These are phyloP conservation scores for Isoperla grammatica DNA, from an alignment of 2,888 invertebrate genomes.

Conservation along the genomic window DNA sequence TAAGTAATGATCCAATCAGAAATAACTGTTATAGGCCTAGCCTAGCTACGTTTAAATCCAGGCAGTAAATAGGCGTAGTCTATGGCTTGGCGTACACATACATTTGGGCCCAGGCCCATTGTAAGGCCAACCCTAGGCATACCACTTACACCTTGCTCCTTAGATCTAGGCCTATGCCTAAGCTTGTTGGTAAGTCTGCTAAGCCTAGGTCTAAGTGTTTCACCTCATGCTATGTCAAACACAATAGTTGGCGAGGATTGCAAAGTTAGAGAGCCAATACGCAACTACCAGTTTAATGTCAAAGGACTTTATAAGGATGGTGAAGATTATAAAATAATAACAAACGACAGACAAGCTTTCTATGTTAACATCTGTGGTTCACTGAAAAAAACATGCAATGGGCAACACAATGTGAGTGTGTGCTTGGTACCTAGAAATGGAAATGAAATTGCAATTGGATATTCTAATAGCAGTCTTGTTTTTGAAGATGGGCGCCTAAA, in stretches of 20 bases:
- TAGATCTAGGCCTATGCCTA: no score
- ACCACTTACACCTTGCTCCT: no score
- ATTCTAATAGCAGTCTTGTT: neutral
- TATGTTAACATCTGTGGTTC: constrained; percentile 9
- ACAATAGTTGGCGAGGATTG: constrained; percentile 4
- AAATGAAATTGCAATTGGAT: constrained; percentile 4
- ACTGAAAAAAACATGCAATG: constrained; percentile 7
- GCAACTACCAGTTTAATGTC: constrained; percentile 2
- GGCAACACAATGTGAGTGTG: constrained; percentile 7
- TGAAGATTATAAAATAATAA: neutral
- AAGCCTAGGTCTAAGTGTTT: no score
- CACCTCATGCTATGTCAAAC: no score
- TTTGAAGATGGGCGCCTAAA: constrained; percentile 5
- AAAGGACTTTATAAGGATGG: neutral
- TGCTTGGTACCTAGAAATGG: constrained; percentile 1
- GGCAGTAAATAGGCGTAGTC: no score
- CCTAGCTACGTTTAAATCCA: no score
- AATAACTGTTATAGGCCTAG: no score
- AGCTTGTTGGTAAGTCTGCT: no score
- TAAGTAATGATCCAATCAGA: no score
- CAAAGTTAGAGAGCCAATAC: constrained; percentile 4
- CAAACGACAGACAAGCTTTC: neutral
- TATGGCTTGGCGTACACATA: no score
- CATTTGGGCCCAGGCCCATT: no score
- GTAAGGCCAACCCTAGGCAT: no score